Percentiles rank a stretch among this genome's conserved stretches.
phyloP scores from a whole-genome alignment of 92 coral and sea anemone species.

The Palythoa heliodiscus region DNA sequence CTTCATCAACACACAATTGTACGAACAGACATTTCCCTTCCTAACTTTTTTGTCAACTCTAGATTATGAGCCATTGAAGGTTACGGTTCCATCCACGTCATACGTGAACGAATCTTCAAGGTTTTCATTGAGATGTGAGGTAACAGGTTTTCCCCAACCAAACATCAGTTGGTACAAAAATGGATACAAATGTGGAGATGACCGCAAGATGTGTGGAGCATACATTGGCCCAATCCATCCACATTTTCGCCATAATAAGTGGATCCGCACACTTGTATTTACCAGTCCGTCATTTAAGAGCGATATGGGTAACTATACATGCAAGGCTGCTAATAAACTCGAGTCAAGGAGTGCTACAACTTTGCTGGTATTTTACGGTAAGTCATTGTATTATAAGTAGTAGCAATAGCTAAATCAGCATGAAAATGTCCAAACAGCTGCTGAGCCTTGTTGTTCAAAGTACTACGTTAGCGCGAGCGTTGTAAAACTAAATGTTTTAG shows the following conservation, averaged over 20 bases:
- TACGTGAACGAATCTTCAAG: constrained; percentile 7
- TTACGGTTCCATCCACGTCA: background rate
- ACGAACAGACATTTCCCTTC: background rate
- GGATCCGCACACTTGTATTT: constrained; percentile 3
- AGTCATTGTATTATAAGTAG: background rate
- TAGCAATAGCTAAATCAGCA: too few relatives aligned
- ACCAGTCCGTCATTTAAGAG: background rate
- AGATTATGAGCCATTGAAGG: constrained; percentile 21
- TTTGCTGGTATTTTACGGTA: constrained; percentile 15
- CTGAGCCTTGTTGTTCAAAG: too few relatives aligned
- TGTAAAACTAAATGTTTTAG: too few relatives aligned
- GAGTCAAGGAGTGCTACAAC: constrained; percentile 15
- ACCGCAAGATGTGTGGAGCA: background rate
- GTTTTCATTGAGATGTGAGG: background rate
- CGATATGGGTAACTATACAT: constrained; percentile 11
- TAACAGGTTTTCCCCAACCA: constrained; percentile 31
- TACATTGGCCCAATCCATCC: background rate
- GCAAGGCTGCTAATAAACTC: constrained; percentile 24
- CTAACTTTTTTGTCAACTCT: background rate
- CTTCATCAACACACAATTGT: background rate
- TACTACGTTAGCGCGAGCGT: too few relatives aligned
- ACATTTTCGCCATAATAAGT: background rate
- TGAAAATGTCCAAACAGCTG: too few relatives aligned
- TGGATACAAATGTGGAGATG: background rate
- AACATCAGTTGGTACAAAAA: constrained; percentile 6